Evolutionary conservation across 2,888 invertebrate genomes (phyloP).

Genomic region (Entomobrya multifasciata): DNA sequence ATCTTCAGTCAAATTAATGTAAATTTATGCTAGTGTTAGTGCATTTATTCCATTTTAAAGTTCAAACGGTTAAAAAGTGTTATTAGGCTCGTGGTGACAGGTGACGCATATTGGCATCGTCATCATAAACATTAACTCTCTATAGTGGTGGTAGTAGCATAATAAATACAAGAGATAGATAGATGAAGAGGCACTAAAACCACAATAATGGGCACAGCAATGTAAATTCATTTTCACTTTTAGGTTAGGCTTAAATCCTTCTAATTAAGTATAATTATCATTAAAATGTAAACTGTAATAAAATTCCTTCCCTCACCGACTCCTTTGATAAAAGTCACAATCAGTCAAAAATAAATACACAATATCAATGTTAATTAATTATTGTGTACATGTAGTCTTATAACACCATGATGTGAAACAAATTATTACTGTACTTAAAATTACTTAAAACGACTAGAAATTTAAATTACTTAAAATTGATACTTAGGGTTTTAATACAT

Average conservation of each 20-base stretch:
- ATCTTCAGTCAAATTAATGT: too few species aligned
- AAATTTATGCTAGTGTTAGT: too few species aligned
- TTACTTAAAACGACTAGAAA: too few species aligned
- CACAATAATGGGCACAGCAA: conserved; percentile 47
- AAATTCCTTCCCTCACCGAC: not conserved
- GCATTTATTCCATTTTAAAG: too few species aligned
- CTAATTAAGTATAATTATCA: too few species aligned
- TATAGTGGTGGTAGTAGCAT: not conserved
- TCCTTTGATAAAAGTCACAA: conserved; percentile 19
- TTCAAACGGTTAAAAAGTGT: too few species aligned
- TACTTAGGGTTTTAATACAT: not conserved
- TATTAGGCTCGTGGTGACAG: too few species aligned
- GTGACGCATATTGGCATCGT: too few species aligned
- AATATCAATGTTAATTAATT: conserved; percentile 5
- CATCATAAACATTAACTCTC: not conserved
- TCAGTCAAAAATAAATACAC: conserved; percentile 51
- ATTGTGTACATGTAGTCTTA: conserved; percentile 36
- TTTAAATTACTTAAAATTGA: not conserved
- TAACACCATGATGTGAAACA: conserved; percentile 11
- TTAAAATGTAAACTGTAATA: not conserved
- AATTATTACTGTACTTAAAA: not conserved
- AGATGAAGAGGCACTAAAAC: conserved; percentile 56
- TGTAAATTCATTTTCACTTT: conserved; percentile 4
- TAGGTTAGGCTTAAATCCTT: not conserved
- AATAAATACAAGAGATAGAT: conserved; percentile 14